Evolutionary conservation across 1,140 invertebrate species (phyloP).

Genomic region (Colletes latitarsis): DNA sequence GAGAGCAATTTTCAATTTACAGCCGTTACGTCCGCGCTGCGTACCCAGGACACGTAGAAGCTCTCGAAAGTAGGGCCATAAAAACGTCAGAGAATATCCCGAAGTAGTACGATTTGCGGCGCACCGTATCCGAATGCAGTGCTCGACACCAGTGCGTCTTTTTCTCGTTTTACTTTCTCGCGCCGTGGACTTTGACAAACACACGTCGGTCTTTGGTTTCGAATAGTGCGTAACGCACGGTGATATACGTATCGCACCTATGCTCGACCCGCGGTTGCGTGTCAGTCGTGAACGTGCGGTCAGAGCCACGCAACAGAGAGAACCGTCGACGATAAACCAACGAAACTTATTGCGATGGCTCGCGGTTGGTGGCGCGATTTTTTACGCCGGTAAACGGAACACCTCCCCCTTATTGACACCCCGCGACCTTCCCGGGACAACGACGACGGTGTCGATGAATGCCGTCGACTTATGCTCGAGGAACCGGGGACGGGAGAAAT

Average conservation of each 20-base stretch:
- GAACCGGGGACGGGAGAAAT: neutral
- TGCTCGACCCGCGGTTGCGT: neutral
- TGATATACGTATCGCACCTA: constrained; percentile 20
- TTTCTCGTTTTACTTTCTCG: neutral
- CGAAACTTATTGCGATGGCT: constrained; percentile 71
- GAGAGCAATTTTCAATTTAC: constrained; percentile 58
- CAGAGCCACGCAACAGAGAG: constrained; percentile 50
- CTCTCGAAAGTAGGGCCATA: constrained; percentile 49
- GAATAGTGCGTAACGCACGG: constrained; percentile 47
- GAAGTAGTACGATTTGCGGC: constrained; percentile 63
- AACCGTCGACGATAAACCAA: constrained; percentile 72
- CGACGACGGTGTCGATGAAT: constrained; percentile 59
- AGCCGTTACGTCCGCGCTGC: constrained; percentile 35
- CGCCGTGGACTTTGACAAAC: constrained; percentile 4
- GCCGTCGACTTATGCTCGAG: constrained; percentile 20
- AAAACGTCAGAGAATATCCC: constrained; percentile 61
- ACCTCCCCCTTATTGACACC: constrained; percentile 53
- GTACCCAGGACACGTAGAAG: constrained; percentile 47
- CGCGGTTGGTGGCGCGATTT: constrained; percentile 62
- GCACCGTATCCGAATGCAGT: constrained; percentile 52
- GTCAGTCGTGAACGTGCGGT: constrained; percentile 34
- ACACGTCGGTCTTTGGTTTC: constrained; percentile 2
- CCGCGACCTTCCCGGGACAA: constrained; percentile 55
- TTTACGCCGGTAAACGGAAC: constrained; percentile 49
- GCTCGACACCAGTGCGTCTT: neutral